phyloP scores from a whole-genome alignment of 2,113 vertebrate genomes.

The Tenrec ecaudatus region DNA sequence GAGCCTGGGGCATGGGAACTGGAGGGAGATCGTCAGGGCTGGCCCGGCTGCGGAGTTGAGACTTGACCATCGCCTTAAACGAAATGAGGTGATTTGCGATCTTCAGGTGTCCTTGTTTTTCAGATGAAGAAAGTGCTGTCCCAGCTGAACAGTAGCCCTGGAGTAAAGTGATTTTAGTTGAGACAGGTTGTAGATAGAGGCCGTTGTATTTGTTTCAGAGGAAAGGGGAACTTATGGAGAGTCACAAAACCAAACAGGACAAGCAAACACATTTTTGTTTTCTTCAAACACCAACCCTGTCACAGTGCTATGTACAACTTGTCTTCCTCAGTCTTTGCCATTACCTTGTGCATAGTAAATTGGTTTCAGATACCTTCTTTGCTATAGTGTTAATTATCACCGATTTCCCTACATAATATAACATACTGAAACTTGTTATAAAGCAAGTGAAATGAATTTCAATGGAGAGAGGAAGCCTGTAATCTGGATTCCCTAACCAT shows the following conservation, averaged over 20 bases:
- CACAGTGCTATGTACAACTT: neutral
- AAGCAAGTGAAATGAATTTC: constrained; percentile 28
- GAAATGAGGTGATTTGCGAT: neutral
- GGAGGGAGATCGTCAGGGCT: neutral
- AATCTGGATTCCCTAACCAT: neutral
- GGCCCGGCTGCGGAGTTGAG: neutral
- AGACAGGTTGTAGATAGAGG: neutral
- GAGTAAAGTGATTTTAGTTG: constrained; percentile 6
- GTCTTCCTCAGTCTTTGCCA: neutral
- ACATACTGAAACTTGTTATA: constrained; percentile 19
- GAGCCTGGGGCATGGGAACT: neutral
- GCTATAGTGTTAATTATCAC: constrained; percentile 5
- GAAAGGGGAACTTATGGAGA: neutral
- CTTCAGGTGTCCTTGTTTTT: constrained; percentile 23
- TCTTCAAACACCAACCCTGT: neutral
- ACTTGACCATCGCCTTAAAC: neutral
- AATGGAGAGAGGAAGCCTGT: neutral
- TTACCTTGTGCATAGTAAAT: constrained; percentile 17
- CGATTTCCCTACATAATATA: neutral
- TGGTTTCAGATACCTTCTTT: constrained; percentile 29
- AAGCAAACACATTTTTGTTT: no score
- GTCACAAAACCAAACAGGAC: neutral
- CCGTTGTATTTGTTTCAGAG: neutral
- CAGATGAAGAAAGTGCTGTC: neutral
- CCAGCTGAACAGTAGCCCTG: neutral